Base-by-base conservation (phyloP, 2,113 vertebrate species). In the Leptocoma aspasia region DNA sequence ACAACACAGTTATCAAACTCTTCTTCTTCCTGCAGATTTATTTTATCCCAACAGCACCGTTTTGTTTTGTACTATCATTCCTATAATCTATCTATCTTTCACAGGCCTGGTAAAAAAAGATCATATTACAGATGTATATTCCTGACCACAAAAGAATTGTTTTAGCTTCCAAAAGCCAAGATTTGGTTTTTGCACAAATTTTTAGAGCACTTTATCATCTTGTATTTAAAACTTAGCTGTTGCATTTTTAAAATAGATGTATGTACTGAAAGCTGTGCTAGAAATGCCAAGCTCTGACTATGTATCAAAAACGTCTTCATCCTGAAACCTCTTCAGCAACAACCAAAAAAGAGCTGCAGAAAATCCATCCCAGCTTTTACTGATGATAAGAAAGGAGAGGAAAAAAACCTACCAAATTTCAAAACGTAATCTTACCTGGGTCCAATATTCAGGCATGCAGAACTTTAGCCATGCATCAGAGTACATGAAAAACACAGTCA, bases 361-460 rank as follows among this genome's bases (percentile, higher is more conserved):
- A 91, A 80, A 68, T 30, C 41, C 16, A 41, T 23, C 17, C 14
- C 39, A 54, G 30, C 13, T 92, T 82, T 77, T 39, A 65, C 15
- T 69, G 8, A 79, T 9, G 7, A 13, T 56, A 52, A 71, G 17
- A 71, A 56, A 66, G 35, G 21, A 10, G 6, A 31, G 69, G 87
- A 50, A 12, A n/a, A n/a, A n/a, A n/a, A n/a, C n/a, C 19, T 41
- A 77, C 30, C 6, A 61, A 88, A 89, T 76, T 63, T 93, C 27
- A 5, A 92, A 95, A 94, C 33, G 57, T 14, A 79, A 14, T 86
- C 86, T 95, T 95, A 96, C 76, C 76, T 86, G 61, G 21, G 33
- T 94, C 54, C 41, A 82, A 37, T 80, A 92, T 90, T 91, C 57
- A 92, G 88, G 63, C 19, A 84, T 2, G 37, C 3, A 92, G 84